These are phyloP conservation scores for Lasioglossum marginatum DNA, from an alignment of 2,888 invertebrate genomes.

Conservation along the genomic window DNA sequence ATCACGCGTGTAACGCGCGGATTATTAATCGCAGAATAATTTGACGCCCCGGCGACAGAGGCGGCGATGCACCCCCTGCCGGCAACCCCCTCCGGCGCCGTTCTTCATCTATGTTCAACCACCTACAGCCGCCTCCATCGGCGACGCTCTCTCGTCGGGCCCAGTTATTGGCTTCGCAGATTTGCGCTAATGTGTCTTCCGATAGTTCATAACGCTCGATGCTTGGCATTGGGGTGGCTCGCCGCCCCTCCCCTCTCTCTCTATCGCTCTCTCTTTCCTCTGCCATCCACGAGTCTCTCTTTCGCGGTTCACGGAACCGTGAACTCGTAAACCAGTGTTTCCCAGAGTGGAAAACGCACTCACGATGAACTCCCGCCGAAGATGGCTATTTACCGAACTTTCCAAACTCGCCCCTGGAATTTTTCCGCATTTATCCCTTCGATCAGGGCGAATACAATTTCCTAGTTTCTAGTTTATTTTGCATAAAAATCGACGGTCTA, in stretches of 20 bases:
- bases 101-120: conserved; percentile 62
- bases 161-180: conserved; percentile 82
- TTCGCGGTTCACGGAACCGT: conserved; percentile 72
- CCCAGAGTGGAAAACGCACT: conserved; percentile 26
- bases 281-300: neutral
- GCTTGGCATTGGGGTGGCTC: conserved; percentile 34
- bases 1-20: conserved; percentile 83
- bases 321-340: conserved; percentile 72
- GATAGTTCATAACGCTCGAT: conserved; percentile 78
- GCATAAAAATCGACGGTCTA: neutral
- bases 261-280: neutral
- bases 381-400: conserved; percentile 26
- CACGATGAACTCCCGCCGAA: conserved; percentile 18
- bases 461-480: neutral
- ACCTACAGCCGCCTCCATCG: conserved; percentile 27
- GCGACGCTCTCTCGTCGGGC: conserved; percentile 65
- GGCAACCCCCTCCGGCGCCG: conserved; percentile 52
- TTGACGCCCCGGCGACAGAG: conserved; percentile 76
- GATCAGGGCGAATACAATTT: neutral
- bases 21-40: conserved; percentile 84
- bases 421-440: neutral
- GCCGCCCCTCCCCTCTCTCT: neutral
- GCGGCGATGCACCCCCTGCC: conserved; percentile 58
- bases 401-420: neutral
- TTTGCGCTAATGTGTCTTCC: conserved; percentile 82